These are phyloP conservation scores for Drosophila nikananu DNA, from an alignment of 1,140 invertebrate genomes.

Conservation along the genomic window DNA sequence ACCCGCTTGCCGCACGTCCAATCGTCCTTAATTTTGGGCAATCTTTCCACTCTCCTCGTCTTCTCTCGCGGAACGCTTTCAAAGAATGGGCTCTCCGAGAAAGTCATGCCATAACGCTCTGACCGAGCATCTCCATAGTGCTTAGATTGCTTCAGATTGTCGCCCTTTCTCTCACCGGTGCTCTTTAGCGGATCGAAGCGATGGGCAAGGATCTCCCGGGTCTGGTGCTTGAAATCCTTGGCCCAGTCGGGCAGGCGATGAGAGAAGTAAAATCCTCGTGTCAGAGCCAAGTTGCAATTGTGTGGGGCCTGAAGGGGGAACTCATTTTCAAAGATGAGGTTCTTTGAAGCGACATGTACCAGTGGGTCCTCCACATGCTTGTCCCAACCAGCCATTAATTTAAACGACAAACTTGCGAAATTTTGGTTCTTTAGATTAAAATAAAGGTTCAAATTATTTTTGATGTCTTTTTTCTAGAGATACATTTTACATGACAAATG, in stretches of 20 bases:
- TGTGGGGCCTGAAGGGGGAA: constrained; percentile 6
- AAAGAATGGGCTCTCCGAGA: constrained; percentile 17
- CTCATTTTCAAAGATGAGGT: background rate
- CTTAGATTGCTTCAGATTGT: background rate
- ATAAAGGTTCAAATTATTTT: too few species aligned
- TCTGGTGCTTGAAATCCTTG: constrained; percentile 32
- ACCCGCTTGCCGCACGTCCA: constrained; percentile 56
- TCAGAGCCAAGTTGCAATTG: constrained; percentile 34
- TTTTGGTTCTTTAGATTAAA: background rate
- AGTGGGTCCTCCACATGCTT: background rate
- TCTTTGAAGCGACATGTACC: background rate
- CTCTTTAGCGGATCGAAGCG: background rate
- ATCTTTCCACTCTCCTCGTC: constrained; percentile 1
- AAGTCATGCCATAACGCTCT: constrained; percentile 14
- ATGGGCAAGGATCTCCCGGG: constrained; percentile 24
- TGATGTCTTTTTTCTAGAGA: background rate
- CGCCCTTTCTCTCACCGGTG: background rate
- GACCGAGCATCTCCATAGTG: constrained; percentile 1
- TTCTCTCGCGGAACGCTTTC: constrained; percentile 10
- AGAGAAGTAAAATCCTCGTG: constrained; percentile 46
- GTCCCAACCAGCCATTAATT: constrained; percentile 17
- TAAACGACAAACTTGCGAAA: constrained; percentile 16
- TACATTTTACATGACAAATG: constrained; percentile 5
- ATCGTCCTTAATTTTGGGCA: constrained; percentile 68
- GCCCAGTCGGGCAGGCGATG: constrained; percentile 62